phyloP scores from a whole-genome alignment of 1,140 invertebrate genomes.

The Plectrocnemia conspersa region DNA sequence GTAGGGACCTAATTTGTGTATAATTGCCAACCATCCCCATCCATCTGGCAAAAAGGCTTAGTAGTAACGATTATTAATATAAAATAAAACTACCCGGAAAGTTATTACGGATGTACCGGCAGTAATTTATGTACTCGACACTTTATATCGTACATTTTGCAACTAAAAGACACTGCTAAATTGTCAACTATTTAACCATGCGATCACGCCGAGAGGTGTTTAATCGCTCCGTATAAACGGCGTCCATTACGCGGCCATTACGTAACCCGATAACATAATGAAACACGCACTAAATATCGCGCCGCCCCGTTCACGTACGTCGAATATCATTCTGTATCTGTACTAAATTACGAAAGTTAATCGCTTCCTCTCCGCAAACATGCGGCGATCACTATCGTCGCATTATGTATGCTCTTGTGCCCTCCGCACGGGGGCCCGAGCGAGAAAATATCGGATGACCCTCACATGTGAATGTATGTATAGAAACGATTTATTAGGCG shows the following conservation, averaged over 20 bases:
- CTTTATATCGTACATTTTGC: too few species aligned
- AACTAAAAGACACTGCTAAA: too few species aligned
- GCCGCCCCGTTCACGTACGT: background rate
- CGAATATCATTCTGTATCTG: background rate
- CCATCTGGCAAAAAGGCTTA: too few species aligned
- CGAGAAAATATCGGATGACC: conserved; percentile 3
- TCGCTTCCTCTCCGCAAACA: conserved; percentile 7
- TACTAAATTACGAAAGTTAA: conserved; percentile 4
- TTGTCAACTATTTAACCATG: background rate
- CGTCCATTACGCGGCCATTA: background rate
- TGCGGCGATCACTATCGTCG: conserved; percentile 1
- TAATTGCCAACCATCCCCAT: too few species aligned
- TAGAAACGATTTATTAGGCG: conserved; percentile 8
- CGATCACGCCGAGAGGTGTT: too few species aligned
- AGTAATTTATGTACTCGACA: too few species aligned
- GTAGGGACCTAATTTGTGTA: too few species aligned
- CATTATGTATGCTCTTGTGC: background rate
- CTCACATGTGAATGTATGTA: background rate
- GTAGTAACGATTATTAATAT: too few species aligned
- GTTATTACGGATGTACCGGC: too few species aligned
- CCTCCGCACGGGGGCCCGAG: background rate
- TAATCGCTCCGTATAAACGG: background rate
- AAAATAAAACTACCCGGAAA: too few species aligned
- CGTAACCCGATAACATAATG: background rate
- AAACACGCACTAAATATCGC: background rate